A percentile compares a stretch with the other conserved stretches of the same genome.
Conservation (phyloP, 2,888 invertebrate genomes). For the Polymixis lichenea region DNA sequence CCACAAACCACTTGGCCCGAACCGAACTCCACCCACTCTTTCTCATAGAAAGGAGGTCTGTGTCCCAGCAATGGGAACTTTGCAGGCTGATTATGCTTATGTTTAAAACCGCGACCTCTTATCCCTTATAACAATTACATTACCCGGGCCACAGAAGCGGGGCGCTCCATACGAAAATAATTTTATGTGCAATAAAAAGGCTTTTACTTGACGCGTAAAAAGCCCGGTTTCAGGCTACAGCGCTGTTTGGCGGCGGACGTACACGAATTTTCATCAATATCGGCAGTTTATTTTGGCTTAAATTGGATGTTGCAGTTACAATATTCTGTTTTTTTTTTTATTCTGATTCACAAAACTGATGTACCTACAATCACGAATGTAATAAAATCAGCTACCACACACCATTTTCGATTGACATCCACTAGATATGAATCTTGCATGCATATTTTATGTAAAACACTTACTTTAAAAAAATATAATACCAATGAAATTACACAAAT, state of each 20-base stretch:
- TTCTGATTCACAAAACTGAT: too few relatives aligned
- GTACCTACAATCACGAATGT: too few relatives aligned
- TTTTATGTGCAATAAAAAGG: constrained; percentile 84
- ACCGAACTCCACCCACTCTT: too few relatives aligned
- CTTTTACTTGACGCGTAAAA: constrained; percentile 80
- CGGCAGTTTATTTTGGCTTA: constrained; percentile 9
- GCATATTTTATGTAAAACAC: too few relatives aligned
- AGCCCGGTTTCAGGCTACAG: constrained; percentile 59
- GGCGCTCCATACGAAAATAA: constrained; percentile 80
- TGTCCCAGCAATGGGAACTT: neutral
- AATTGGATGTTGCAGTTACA: constrained; percentile 22
- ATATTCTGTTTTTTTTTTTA: too few relatives aligned
- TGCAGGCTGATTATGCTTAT: neutral
- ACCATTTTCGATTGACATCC: too few relatives aligned
- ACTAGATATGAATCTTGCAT: too few relatives aligned
- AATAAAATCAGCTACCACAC: too few relatives aligned
- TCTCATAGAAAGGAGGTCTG: neutral
- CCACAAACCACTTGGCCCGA: too few relatives aligned
- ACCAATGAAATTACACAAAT: too few relatives aligned
- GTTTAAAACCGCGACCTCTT: constrained; percentile 35
- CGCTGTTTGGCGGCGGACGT: constrained; percentile 48
- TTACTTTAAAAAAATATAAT: too few relatives aligned
- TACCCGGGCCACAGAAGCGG: constrained; percentile 68
- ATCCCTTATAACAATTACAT: constrained; percentile 50
- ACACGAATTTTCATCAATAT: constrained; percentile 33